A percentile compares a stretch with the other conserved stretches of the same genome.
Conservation (phyloP, 2,888 invertebrate species). For the Dendrolimus houi region DNA sequence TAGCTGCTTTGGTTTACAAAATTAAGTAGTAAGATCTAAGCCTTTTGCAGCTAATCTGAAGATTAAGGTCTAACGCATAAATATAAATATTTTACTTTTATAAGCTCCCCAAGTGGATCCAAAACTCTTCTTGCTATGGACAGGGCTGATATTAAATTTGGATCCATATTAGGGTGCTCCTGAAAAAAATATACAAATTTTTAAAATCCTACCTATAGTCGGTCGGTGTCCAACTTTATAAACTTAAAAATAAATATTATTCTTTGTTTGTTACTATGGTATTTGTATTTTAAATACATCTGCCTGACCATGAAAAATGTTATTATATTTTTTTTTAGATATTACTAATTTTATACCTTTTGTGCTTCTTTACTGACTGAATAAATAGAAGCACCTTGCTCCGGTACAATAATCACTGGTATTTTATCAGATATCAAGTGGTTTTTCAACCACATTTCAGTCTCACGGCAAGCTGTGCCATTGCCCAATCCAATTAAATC, state of each 20-base stretch:
- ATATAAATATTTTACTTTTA: conserved; percentile 74
- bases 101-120: conserved; percentile 93
- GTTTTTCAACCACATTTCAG: conserved; percentile 84
- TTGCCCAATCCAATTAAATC: conserved; percentile 92
- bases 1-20: too few species aligned
- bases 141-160: conserved; percentile 83
- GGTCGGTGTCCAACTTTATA: conserved; percentile 7
- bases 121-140: conserved; percentile 92
- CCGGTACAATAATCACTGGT: conserved; percentile 89
- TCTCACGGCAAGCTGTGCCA: conserved; percentile 92
- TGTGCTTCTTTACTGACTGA: conserved; percentile 90
- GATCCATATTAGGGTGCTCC: conserved; percentile 91
- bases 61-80: too few species aligned
- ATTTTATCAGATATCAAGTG: conserved; percentile 68
- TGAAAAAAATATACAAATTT: conserved; percentile 22
- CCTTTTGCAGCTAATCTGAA: too few species aligned
- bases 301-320: too few species aligned
- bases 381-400: conserved; percentile 95
- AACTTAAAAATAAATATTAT: conserved; percentile 1
- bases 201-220: not conserved
- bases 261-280: too few species aligned
- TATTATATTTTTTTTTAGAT: not conserved
- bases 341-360: conserved; percentile 51
- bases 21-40: too few species aligned
- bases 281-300: too few species aligned